phyloP scores from a whole-genome alignment of 2,113 vertebrate genomes.

The Eonycteris spelaea region DNA sequence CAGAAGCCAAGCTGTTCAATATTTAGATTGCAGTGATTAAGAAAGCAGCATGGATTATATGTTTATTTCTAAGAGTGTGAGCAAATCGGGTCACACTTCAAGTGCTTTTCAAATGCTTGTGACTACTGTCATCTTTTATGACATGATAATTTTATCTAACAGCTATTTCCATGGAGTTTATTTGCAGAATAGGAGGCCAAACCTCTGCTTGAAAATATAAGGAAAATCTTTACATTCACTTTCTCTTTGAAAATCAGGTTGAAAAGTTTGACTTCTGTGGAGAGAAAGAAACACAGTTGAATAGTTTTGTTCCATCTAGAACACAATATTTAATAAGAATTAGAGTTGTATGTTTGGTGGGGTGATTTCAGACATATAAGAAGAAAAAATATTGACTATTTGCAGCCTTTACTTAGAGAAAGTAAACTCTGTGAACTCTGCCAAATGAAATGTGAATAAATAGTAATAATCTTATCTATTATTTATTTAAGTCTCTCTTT shows the following conservation, averaged over 20 bases:
- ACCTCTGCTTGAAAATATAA: constrained; percentile 30
- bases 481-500: background rate
- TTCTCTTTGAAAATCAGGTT: constrained; percentile 10
- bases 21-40: constrained; percentile 56
- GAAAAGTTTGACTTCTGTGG: background rate
- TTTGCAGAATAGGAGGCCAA: constrained; percentile 19
- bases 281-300: background rate
- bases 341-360: background rate
- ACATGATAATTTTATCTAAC: constrained; percentile 47
- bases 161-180: constrained; percentile 1
- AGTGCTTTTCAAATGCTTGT: constrained; percentile 39
- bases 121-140: constrained; percentile 46
- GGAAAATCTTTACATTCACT: background rate
- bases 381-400: background rate
- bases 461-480: constrained; percentile 19
- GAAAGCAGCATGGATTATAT: constrained; percentile 49
- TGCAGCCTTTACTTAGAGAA: background rate
- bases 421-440: constrained; percentile 16
- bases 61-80: constrained; percentile 53
- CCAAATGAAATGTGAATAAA: constrained; percentile 13
- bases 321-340: background rate
- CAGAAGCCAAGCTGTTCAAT: constrained; percentile 34
- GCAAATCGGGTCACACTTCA: constrained; percentile 44
- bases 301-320: constrained; percentile 20
- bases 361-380: background rate